Percentiles rank a stretch among this genome's conserved stretches.
Conservation (phyloP, 2,113 vertebrate genomes). For the Oryzias woworae region DNA sequence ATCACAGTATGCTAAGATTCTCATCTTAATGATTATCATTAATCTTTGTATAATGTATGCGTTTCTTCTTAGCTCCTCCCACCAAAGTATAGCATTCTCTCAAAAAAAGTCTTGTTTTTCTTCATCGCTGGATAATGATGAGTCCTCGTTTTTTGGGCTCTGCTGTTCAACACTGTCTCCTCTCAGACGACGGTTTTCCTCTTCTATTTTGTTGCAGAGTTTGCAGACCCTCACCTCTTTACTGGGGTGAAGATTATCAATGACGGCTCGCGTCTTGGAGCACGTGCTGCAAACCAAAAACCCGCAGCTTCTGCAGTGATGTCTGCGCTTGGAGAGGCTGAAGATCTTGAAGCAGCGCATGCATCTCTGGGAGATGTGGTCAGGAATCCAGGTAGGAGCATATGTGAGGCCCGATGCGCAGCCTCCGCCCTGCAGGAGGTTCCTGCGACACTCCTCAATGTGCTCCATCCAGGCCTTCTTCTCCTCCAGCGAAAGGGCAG, state of each 20-base stretch:
- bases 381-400: constrained; percentile 86
- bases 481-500: constrained; percentile 78
- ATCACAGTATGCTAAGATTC: no score
- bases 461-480: constrained; percentile 87
- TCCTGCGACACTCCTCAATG: constrained; percentile 79
- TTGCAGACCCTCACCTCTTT: constrained; percentile 83
- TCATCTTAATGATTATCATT: no score
- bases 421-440: constrained; percentile 64
- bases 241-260: constrained; percentile 77
- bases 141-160: constrained; percentile 34
- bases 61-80: no score
- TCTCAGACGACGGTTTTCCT: neutral
- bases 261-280: constrained; percentile 79
- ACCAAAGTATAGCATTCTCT: no score
- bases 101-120: constrained; percentile 6
- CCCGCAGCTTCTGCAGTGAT: constrained; percentile 91
- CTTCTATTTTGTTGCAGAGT: constrained; percentile 75
- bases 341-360: constrained; percentile 89
- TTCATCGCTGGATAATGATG: neutral
- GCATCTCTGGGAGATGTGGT: constrained; percentile 85
- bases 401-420: constrained; percentile 59
- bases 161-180: constrained; percentile 39
- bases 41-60: no score
- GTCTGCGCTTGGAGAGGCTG: constrained; percentile 77
- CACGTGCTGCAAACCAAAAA: constrained; percentile 86